A percentile compares a stretch with the other conserved stretches of the same genome.
These are phyloP conservation scores for Nephrotoma guestfalica DNA, from an alignment of 2,888 invertebrate species.

Conservation along the genomic window DNA sequence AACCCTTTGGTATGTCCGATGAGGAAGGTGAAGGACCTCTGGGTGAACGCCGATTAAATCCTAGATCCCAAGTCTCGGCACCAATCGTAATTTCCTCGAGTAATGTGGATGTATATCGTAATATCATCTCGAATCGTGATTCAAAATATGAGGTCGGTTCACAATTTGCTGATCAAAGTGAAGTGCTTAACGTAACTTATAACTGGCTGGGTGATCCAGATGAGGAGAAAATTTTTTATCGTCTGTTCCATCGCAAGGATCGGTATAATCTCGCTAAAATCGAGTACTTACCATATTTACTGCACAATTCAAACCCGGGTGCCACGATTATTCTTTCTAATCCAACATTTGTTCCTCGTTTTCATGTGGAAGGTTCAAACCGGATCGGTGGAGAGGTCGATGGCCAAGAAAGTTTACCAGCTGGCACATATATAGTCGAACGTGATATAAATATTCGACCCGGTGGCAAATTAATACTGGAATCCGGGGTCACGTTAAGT, in stretches of 20 bases:
- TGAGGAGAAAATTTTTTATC: conserved; percentile 57
- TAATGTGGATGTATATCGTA: conserved; percentile 77
- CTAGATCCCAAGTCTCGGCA: conserved; percentile 85
- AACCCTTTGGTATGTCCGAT: conserved; percentile 59
- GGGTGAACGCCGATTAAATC: conserved; percentile 55
- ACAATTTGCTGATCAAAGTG: conserved; percentile 87
- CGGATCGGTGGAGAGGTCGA: conserved; percentile 85
- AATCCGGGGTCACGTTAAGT: conserved; percentile 73
- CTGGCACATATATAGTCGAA: conserved; percentile 80
- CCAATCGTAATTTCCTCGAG: conserved; percentile 82
- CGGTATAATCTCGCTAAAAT: conserved; percentile 91
- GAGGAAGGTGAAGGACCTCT: conserved; percentile 25
- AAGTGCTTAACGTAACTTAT: conserved; percentile 80
- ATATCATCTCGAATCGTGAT: conserved; percentile 80
- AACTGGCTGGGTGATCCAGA: conserved; percentile 81
- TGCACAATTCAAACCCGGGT: conserved; percentile 79
- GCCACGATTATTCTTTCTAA: conserved; percentile 67
- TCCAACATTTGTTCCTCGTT: conserved; percentile 63
- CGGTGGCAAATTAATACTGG: conserved; percentile 77
- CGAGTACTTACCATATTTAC: conserved; percentile 75
- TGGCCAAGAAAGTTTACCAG: conserved; percentile 66
- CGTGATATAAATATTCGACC: conserved; percentile 90
- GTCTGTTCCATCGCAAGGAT: conserved; percentile 74
- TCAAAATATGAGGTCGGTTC: conserved; percentile 92
- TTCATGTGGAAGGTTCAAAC: conserved; percentile 52